Conservation (phyloP, 2,888 invertebrate species). For the Stenoptilia bipunctidactyla region DNA sequence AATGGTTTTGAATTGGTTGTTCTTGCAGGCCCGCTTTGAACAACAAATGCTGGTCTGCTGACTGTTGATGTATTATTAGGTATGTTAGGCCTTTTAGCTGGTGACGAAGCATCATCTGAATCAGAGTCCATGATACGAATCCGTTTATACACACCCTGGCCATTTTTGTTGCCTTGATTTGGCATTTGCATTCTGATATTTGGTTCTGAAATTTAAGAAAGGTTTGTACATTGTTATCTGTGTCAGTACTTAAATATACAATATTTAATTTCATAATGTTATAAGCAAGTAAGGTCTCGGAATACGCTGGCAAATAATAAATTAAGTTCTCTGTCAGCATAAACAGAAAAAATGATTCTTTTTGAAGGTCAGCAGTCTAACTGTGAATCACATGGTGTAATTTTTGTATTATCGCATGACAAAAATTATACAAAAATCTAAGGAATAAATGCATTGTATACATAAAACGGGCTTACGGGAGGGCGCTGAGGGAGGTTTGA, state of each 20-base stretch:
- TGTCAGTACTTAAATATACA: too few species aligned
- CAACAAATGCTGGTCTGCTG: neutral
- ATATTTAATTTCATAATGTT: too few species aligned
- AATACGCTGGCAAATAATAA: too few species aligned
- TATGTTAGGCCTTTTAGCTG: constrained; percentile 32
- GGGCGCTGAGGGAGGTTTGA: constrained; percentile 41
- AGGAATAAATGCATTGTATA: constrained; percentile 10
- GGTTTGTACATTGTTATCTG: too few species aligned
- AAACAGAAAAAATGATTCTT: too few species aligned
- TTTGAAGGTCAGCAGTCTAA: too few species aligned
- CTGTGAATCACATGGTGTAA: neutral
- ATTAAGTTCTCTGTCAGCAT: too few species aligned
- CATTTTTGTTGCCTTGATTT: constrained; percentile 16
- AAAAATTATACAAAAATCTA: too few species aligned
- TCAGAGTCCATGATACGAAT: constrained; percentile 64
- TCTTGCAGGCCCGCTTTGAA: constrained; percentile 1
- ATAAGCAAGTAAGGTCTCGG: too few species aligned
- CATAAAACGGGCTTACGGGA: constrained; percentile 53
- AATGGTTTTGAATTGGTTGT: constrained; percentile 2
- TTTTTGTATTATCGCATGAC: too few species aligned
- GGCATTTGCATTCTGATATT: constrained; percentile 47
- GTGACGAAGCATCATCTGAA: constrained; percentile 55
- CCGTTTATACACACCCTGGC: constrained; percentile 44
- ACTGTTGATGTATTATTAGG: neutral
- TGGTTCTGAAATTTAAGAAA: constrained; percentile 27